phyloP scores from a whole-genome alignment of 2,113 vertebrate species.

The Alligator mississippiensis region DNA sequence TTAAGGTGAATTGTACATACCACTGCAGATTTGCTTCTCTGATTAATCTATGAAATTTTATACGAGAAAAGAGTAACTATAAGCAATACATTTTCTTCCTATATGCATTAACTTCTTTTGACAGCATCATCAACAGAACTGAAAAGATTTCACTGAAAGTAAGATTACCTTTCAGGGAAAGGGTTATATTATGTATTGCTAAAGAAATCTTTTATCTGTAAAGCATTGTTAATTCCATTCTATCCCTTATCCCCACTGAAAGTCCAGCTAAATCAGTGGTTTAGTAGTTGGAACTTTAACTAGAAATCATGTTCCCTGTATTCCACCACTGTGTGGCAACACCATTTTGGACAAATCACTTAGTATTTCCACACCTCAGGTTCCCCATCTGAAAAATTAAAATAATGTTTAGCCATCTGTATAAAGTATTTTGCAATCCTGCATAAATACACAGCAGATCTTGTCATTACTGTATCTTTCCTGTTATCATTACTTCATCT shows the following conservation, averaged over 20 bases:
- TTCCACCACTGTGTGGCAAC: constrained; percentile 13
- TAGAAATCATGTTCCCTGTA: neutral
- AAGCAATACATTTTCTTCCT: constrained; percentile 61
- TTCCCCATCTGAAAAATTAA: neutral
- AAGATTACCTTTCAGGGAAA: constrained; percentile 39
- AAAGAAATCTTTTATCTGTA: neutral
- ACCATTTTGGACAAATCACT: neutral
- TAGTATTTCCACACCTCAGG: neutral
- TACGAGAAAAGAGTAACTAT: constrained; percentile 48
- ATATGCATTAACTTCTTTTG: constrained; percentile 64
- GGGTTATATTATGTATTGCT: constrained; percentile 39
- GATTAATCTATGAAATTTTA: constrained; percentile 63
- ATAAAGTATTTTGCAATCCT: neutral
- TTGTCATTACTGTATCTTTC: neutral
- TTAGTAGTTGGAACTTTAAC: constrained; percentile 5
- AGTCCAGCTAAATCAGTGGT: no score
- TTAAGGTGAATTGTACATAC: constrained; percentile 46
- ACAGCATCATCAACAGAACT: constrained; percentile 60
- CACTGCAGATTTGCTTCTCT: constrained; percentile 48
- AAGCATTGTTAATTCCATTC: no score
- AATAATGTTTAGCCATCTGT: neutral
- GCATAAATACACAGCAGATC: neutral
- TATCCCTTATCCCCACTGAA: no score
- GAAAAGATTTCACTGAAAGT: constrained; percentile 63
- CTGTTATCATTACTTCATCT: neutral